Percentiles rank a stretch among this genome's conserved stretches.
phyloP scores from a whole-genome alignment of 2,113 vertebrate species.

The Australoheros scitulus region DNA sequence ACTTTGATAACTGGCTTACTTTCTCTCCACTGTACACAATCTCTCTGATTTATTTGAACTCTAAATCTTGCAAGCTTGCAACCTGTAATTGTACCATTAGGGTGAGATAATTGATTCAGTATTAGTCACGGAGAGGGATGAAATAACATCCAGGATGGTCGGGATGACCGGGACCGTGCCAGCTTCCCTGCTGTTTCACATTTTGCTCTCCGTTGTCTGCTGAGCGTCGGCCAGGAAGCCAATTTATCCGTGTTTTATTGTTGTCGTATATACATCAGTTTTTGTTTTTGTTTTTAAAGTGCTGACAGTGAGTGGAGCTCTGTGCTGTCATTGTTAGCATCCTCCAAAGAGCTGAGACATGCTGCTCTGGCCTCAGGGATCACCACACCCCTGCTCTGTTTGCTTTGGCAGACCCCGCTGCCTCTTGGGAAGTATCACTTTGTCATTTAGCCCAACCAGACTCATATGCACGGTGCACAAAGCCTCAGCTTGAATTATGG shows the following conservation, averaged over 20 bases:
- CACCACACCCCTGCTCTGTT: slow-evolving; percentile 64
- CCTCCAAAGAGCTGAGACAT: slow-evolving; percentile 69
- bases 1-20: slow-evolving; percentile 42
- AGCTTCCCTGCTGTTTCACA: slow-evolving; percentile 37
- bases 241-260: slow-evolving; percentile 62
- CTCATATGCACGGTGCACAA: slow-evolving; percentile 38
- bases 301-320: slow-evolving; percentile 64
- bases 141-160: slow-evolving; percentile 72
- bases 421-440: slow-evolving; percentile 77
- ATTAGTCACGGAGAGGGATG: slow-evolving; percentile 70
- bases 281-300: neutral
- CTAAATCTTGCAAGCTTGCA: slow-evolving; percentile 68
- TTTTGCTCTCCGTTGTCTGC: slow-evolving; percentile 40
- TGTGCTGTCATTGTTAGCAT: slow-evolving; percentile 60
- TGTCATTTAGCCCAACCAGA: slow-evolving; percentile 58
- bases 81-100: slow-evolving; percentile 67
- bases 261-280: slow-evolving; percentile 57
- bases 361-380: slow-evolving; percentile 65
- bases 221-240: slow-evolving; percentile 48
- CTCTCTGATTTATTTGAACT: slow-evolving; percentile 59
- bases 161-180: slow-evolving; percentile 32
- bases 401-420: slow-evolving; percentile 66
- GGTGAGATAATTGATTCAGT: slow-evolving; percentile 74
- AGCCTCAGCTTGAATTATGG: slow-evolving; percentile 33
- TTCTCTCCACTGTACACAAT: slow-evolving; percentile 22